Conservation (phyloP, 1,140 invertebrate genomes). For the Drosophila serrata region DNA sequence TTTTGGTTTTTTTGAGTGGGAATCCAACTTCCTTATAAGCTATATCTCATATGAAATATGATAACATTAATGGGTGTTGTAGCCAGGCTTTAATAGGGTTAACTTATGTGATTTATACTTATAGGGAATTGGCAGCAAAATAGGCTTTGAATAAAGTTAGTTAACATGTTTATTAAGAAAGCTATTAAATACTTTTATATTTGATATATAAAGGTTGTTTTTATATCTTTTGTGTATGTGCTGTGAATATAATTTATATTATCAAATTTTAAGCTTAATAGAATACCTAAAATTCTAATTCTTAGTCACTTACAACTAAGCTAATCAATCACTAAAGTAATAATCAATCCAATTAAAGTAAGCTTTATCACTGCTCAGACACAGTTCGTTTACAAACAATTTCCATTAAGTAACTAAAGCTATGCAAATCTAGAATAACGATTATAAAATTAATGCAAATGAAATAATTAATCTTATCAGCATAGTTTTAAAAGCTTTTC, state of each 20-base stretch:
- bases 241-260: no score
- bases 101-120: neutral
- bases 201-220: no score
- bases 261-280: neutral
- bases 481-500: conserved; percentile 28
- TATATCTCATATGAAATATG: conserved; percentile 16
- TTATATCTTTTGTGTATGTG: no score
- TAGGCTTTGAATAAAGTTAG: neutral
- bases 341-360: neutral
- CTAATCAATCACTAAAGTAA: neutral
- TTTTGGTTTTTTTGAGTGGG: conserved; percentile 21
- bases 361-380: neutral
- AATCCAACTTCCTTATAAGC: conserved; percentile 36
- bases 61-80: neutral
- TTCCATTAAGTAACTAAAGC: conserved; percentile 12
- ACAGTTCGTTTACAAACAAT: neutral
- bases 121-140: neutral
- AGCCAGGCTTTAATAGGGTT: neutral
- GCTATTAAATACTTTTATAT: neutral
- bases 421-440: conserved; percentile 26
- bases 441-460: conserved; percentile 23
- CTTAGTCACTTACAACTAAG: neutral
- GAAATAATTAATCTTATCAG: conserved; percentile 31
- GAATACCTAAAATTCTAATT: neutral
- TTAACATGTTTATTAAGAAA: neutral